Base-by-base conservation (phyloP, 2,113 vertebrate genomes). In the Hippocampus abdominalis region DNA sequence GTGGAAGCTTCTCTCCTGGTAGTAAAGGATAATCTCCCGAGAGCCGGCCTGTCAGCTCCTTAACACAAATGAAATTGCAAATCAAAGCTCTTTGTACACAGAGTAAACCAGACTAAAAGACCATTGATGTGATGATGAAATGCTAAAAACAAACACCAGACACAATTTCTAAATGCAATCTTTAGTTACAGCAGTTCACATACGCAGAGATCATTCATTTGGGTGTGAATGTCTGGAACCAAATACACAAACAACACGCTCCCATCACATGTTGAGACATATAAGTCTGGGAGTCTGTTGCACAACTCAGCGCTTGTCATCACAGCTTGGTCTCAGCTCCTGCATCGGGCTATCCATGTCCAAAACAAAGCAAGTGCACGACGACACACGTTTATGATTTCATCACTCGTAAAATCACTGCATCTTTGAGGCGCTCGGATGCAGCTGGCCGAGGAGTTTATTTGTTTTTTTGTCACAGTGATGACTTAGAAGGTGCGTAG, bases 1-100 rank as follows among this genome's bases (percentile, higher is more conserved):
- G 93, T 1, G 95, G 96, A 8, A 87, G 91, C 70, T 93, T 93
- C 83, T 98, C 95, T 0, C 95, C 95, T 0, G 89, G 91, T 61
- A 92, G 90, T 39, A 96, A 86, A 10, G 95, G 96, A 72, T 94
- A 98, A 81, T 97, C 95, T 0, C 70, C 69, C 2, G 95, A 91
- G 68, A 98, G 79, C 1, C 66, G 72, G 51, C 96, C 95, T 0
- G 94, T 97, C 87, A 98, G 77, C 91, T 97, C 96, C 96, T 98
- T 71, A 29, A 48, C 42, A 76, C 21, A 69, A 3, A 72, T 29
- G 68, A 77, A 8, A 63, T 69, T 65, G 61, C 29, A 68, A 74
- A 79, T 68, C 27, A 9, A 67, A 64, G 56, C 8, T 27, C 53
- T 40, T 12, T n/a, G 51, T 46, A 57, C 51, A 70, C 4, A 39